Base-by-base conservation (phyloP, 2,113 vertebrate genomes). In the Sinocyclocheilus rhinocerous region DNA sequence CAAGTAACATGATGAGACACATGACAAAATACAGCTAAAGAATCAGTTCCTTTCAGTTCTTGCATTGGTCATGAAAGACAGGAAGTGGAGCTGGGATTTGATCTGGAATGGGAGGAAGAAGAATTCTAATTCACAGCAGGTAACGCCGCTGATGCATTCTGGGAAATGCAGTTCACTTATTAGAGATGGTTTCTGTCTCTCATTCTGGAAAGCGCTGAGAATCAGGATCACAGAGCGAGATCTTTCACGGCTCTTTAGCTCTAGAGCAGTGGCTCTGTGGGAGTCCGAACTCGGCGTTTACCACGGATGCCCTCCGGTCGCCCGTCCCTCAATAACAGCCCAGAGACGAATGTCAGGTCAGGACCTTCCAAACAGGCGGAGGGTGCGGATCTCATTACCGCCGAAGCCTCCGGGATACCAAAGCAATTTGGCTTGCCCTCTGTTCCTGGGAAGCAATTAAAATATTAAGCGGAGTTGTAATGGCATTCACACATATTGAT, bases 401-500 rank as follows among this genome's bases (percentile, higher is more conserved):
- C 86, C 84, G 90, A 94, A 91, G 92, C 93, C 94, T 94, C 59
- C 88, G 94, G 94, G 94, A 93, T 88, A 90, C 88, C 86, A 92
- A 94, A 92, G 93, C 93, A 94, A 95, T 95, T 95, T 94, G 91
- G 88, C 88, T 93, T 90, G 93, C 92, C 92, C 94, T 93, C 92
- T 93, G 93, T 94, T 94, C 93, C 91, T 67, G 52, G 89, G 92
- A 94, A 92, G 93, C 93, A 95, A 95, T 95, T 95, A 95, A 95
- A 94, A 93, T 93, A 94, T 94, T 94, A 94, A 92, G 90, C 89
- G 87, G 92, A 94, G 93, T 91, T 91, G 91, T 91, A 83, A 84
- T 91, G 82, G 81, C 57, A 89, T 90, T 93, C 92, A 81, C 91
- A 93, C 90, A 92, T 93, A 92, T 91, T 92, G 92, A 93, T 88